Evolutionary conservation across 2,888 invertebrate species (phyloP), one percentile per base, ranked within the genome.

Genomic region (Lomographa bimaculata): DNA sequence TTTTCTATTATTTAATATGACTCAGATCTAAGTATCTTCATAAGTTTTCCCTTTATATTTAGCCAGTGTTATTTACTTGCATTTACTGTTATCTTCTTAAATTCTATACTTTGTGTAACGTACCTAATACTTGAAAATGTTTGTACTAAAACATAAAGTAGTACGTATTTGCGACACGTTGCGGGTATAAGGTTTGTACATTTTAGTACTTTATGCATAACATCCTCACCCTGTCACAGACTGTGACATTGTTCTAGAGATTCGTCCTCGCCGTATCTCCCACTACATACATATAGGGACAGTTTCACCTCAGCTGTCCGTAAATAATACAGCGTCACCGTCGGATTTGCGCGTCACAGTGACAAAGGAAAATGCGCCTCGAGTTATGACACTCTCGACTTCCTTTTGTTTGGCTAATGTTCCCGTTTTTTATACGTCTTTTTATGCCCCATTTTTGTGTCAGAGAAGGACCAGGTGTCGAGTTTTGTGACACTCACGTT

Each of bases 381-480:
- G 74, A 78, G 78, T 78, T 80, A 79, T 79, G 79, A 79, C 84
- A 79, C 78, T 72, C 78, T 71, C 67, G 79, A 73, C 68, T 70
- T 70, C 66, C 79, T 79, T 82, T 85, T 84, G 84, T 82, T 79
- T 78, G 77, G 71, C 69, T 77, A 76, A 78, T 79, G 76, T 64
- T 64, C 54, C 60, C 67, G 59, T 69, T 76, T 73, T 75, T 77
- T 78, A 67, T 46, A 34, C 19, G 30, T 36, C 38, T 60, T 57
- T 54, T 57, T 60, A 55, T 55, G 46, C 52, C 43, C 26, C 46
- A 64, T 61, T 59, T 57, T 67, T 53, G 54, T 56, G 41, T 63
- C 58, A 61, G 65, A 73, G 71, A 62, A 60, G 57, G 47, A 54
- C 46, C 73, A 76, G 78, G 75, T 74, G 76, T 71, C 68, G 74